Evolutionary conservation across 1,140 invertebrate genomes (phyloP).

Genomic region (Euschistus heros): DNA sequence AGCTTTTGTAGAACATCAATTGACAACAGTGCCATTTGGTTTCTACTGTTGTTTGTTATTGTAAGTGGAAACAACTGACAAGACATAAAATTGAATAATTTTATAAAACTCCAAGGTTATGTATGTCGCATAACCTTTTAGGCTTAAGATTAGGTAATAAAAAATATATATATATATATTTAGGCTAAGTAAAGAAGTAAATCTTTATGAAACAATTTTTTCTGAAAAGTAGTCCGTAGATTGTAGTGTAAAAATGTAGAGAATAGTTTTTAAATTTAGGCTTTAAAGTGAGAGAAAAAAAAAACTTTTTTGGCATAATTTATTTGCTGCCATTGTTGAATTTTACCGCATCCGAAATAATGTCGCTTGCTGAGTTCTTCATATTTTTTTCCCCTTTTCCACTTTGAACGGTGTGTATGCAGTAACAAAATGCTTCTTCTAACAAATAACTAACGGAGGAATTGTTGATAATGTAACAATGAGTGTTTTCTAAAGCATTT

Average conservation of each 20-base stretch:
- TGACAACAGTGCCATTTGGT: conserved; percentile 14
- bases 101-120: conserved; percentile 14
- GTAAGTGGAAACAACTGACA: conserved; percentile 5
- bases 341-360: conserved; percentile 8
- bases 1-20: conserved; percentile 2
- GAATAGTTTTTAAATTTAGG: conserved; percentile 17
- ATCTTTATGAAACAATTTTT: conserved; percentile 19
- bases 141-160: neutral
- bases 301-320: conserved; percentile 12
- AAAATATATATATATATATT: conserved; percentile 3
- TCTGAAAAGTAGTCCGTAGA: conserved; percentile 15
- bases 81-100: conserved; percentile 1
- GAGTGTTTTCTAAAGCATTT: no score
- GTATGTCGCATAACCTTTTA: conserved; percentile 11
- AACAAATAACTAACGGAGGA: no score
- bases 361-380: conserved; percentile 1
- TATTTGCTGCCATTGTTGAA: conserved; percentile 4
- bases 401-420: neutral
- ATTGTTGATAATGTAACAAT: no score
- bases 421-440: no score
- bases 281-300: conserved; percentile 6
- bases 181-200: conserved; percentile 5
- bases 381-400: conserved; percentile 3
- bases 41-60: conserved; percentile 10
- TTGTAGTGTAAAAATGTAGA: conserved; percentile 15